Conservation (phyloP, 2,113 vertebrate genomes). For the Tonatia bakeri region DNA sequence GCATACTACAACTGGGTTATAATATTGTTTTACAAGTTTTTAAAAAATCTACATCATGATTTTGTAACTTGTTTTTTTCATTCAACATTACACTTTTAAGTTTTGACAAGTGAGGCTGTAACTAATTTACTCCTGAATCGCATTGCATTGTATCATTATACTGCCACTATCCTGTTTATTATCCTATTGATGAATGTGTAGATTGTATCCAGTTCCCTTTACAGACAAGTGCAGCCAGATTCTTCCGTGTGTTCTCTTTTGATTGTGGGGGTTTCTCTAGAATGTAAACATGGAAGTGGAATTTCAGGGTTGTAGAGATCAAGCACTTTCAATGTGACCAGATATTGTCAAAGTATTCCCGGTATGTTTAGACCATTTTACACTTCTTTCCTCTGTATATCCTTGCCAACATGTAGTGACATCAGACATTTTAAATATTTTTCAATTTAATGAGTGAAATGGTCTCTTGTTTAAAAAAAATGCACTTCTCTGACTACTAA, state of each 20-base stretch:
- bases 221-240: background rate
- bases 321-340: background rate
- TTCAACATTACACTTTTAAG: background rate
- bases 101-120: background rate
- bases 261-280: background rate
- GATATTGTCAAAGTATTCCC: background rate
- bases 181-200: background rate
- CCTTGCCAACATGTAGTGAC: background rate
- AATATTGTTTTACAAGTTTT: background rate
- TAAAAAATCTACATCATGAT: background rate
- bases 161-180: background rate
- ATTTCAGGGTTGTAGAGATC: background rate
- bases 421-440: background rate
- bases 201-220: background rate
- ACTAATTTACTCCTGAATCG: background rate
- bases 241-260: background rate
- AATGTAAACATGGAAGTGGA: background rate
- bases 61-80: background rate
- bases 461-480: background rate
- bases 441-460: background rate
- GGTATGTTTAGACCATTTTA: background rate
- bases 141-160: background rate
- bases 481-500: background rate
- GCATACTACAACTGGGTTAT: no score
- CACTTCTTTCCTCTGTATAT: background rate